These are phyloP conservation scores for Alectura lathami DNA, from an alignment of 2,113 vertebrate genomes.

Conservation along the genomic window DNA sequence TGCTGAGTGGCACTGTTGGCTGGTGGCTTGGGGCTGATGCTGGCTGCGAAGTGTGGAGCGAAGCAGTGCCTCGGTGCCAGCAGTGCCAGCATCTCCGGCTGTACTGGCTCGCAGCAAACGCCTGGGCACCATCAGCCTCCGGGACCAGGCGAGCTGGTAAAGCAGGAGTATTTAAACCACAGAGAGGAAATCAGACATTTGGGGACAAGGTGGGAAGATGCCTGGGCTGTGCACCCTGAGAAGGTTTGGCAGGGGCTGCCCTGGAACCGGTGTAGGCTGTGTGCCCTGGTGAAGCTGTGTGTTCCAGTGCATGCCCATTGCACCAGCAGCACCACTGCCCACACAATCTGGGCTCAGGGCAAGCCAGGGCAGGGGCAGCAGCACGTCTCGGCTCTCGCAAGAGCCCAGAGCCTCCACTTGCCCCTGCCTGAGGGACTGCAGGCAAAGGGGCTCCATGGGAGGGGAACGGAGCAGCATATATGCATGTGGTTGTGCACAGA, in stretches of 20 bases:
- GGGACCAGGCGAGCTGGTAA: not conserved
- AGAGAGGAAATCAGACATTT: not conserved
- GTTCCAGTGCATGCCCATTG: not conserved
- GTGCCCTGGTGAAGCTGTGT: not conserved
- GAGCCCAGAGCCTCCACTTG: not conserved
- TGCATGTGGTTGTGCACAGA: fast-evolving
- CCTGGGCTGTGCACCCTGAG: not conserved
- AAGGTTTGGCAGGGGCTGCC: constrained; percentile 1
- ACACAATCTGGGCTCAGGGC: not conserved
- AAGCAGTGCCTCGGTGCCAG: not conserved
- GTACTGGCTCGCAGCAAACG: not conserved
- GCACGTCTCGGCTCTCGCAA: not conserved
- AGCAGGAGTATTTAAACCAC: not conserved
- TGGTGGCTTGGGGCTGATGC: not conserved
- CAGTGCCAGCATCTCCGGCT: not conserved
- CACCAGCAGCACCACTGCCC: not conserved
- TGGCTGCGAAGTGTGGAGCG: not conserved
- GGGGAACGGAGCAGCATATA: fast-evolving
- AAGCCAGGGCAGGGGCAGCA: not conserved
- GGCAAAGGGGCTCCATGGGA: not conserved
- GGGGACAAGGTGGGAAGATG: not conserved
- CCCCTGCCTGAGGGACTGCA: not conserved
- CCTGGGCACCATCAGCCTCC: not conserved
- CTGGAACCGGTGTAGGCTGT: not conserved
- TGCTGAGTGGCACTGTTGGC: not conserved